phyloP scores from a whole-genome alignment of 1,140 invertebrate species.

The Caenorhabditis remanei region DNA sequence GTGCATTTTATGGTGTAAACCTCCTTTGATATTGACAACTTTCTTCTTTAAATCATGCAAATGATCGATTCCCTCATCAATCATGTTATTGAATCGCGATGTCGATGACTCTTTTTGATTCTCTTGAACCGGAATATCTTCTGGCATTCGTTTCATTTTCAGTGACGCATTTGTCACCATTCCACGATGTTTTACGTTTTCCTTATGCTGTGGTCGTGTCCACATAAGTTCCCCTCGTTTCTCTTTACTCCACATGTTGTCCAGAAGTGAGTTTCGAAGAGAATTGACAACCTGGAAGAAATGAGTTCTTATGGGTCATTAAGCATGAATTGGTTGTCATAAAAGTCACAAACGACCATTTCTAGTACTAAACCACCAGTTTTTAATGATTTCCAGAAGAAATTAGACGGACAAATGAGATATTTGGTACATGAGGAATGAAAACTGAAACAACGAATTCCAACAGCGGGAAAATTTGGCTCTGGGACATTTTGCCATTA shows the following conservation, averaged over 20 bases:
- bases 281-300: constrained; percentile 67
- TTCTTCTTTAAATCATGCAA: constrained; percentile 53
- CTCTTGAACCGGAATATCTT: constrained; percentile 66
- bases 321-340: background rate
- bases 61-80: constrained; percentile 62
- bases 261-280: constrained; percentile 66
- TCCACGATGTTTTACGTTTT: constrained; percentile 38
- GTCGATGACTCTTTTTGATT: constrained; percentile 57
- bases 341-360: background rate
- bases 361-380: background rate
- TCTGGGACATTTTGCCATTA: no score
- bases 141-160: constrained; percentile 64
- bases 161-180: constrained; percentile 67
- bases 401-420: no score
- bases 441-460: no score
- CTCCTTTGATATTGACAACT: constrained; percentile 38
- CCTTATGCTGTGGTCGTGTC: constrained; percentile 56
- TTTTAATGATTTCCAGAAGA: no score
- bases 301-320: background rate
- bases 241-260: constrained; percentile 62
- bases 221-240: constrained; percentile 65
- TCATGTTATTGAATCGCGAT: constrained; percentile 50
- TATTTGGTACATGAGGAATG: no score
- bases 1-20: constrained; percentile 34
- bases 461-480: no score